Base-by-base conservation (phyloP, 2,797 vertebrate genomes). In the Myotis pilosus region DNA sequence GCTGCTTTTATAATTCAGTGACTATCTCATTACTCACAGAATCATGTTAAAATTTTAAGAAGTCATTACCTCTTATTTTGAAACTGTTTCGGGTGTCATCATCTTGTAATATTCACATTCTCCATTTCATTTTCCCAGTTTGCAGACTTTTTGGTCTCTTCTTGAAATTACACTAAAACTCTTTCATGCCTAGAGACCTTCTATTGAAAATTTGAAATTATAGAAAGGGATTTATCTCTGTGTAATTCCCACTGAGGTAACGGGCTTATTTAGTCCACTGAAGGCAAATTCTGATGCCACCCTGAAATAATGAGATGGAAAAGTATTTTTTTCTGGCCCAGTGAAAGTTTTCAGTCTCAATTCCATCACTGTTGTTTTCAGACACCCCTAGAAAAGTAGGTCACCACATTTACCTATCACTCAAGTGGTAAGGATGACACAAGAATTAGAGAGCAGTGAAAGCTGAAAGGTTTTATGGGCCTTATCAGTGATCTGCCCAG, bases 311-410 rank as follows among this genome's bases (percentile, higher is more conserved):
- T 60, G 25, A 91, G 33, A 75, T 15, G 41, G 22, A 57, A 91
- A 81, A 25, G 28, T 55, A 53, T 33, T 92, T 90, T 28, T 28
- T 80, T 93, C 6, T 74, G 69, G 38, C 57, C 51, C 60, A 87
- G 13, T 69, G 55, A 69, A 92, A 57, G 13, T 66, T 94, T 91
- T 81, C 47, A 30, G 0, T 86, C 38, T 97, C 62, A 75, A 3
- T 94, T 90, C 90, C 41, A 80, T 91, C 47, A 92, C 38, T 88
- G 12, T 89, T 94, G 57, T 89, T 94, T 92, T 92, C 49, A 87
- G 38, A 93, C 10, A 91, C 23, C 53, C 55, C 49, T 92, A 62
- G 60, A 91, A 95, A 97, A 95, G 75, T 87, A 87, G 94, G 87
- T 84, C 83, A 92, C 62, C 62, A 93, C 49, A 74, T 93, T 91